Evolutionary conservation across 2,797 vertebrate genomes (phyloP).

Genomic region (Tragelaphus eurycerus): DNA sequence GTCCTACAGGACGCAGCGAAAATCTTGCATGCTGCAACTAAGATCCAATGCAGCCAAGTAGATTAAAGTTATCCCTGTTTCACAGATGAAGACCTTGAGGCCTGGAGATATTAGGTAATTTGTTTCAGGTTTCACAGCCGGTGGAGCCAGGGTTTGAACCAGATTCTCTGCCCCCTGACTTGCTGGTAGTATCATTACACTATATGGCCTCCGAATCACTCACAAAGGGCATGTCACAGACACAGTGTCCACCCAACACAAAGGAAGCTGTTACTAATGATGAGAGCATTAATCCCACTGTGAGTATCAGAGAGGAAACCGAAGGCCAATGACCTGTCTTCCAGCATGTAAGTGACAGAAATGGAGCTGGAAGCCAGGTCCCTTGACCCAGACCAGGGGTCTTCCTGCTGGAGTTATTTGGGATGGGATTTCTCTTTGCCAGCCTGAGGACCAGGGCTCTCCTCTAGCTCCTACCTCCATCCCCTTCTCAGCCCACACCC

Average conservation of each 20-base stretch:
- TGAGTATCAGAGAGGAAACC: not conserved
- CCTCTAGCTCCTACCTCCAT: not conserved
- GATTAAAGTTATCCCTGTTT: not conserved
- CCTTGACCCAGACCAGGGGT: not conserved
- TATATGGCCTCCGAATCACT: not conserved
- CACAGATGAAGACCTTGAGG: not conserved
- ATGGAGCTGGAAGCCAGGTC: not conserved
- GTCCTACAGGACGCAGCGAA: not conserved
- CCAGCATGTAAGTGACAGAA: not conserved
- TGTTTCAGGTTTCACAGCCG: not conserved
- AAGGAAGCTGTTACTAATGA: not conserved
- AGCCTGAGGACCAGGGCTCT: not conserved
- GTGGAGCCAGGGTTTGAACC: not conserved
- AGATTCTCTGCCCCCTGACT: not conserved
- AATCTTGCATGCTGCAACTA: not conserved
- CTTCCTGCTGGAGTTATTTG: not conserved
- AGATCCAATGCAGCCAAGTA: not conserved
- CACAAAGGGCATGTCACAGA: not conserved
- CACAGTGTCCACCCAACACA: rapidly evolving
- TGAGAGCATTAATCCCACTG: not conserved
- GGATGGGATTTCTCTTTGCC: not conserved
- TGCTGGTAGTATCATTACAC: too few relatives aligned
- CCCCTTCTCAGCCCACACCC: not conserved
- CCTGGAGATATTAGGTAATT: not conserved
- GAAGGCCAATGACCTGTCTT: not conserved